These are phyloP conservation scores for Rachycentron canadum DNA, from an alignment of 2,797 vertebrate genomes.

Conservation along the genomic window DNA sequence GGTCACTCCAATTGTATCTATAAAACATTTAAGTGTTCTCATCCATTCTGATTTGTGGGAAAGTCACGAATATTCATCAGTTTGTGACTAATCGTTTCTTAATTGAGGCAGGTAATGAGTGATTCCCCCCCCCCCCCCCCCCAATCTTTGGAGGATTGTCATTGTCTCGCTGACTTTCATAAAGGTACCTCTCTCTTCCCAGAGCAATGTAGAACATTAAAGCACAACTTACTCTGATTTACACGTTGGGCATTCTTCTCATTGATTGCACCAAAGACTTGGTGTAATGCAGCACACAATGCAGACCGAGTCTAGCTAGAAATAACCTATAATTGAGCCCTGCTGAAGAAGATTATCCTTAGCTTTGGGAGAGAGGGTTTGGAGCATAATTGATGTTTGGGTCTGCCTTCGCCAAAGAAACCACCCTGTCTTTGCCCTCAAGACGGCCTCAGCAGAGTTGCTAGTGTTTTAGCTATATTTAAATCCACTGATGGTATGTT, in stretches of 20 bases:
- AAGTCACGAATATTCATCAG: constrained; percentile 32
- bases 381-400: constrained; percentile 83
- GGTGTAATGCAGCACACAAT: constrained; percentile 58
- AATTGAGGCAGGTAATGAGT: neutral
- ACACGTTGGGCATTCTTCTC: constrained; percentile 36
- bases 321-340: constrained; percentile 85
- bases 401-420: constrained; percentile 76
- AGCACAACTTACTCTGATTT: constrained; percentile 17
- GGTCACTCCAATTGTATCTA: neutral
- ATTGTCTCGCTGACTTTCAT: neutral
- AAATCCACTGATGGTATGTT: neutral
- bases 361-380: constrained; percentile 75
- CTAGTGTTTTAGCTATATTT: constrained; percentile 35
- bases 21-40: neutral
- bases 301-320: constrained; percentile 72
- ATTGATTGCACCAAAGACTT: constrained; percentile 60
- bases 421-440: constrained; percentile 72
- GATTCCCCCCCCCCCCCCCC: no score
- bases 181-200: constrained; percentile 6
- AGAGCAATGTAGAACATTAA: constrained; percentile 14
- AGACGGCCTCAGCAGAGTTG: constrained; percentile 33
- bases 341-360: constrained; percentile 81
- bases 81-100: neutral
- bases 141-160: neutral
- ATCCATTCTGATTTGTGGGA: constrained; percentile 24